Evolutionary conservation across 2,797 vertebrate genomes (phyloP).

Genomic region (Hoplostethus mediterraneus): DNA sequence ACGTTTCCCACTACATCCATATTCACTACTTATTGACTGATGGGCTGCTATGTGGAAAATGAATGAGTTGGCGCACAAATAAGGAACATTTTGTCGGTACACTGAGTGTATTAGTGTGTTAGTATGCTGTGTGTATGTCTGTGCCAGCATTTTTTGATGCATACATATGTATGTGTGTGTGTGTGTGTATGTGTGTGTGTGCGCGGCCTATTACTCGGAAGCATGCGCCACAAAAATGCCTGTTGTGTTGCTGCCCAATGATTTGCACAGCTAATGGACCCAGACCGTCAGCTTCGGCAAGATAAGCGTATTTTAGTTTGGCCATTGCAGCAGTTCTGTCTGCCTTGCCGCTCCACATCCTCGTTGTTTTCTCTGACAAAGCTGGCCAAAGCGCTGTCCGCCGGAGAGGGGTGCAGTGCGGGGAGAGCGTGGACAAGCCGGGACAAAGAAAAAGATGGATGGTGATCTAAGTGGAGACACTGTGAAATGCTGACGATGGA

Average conservation of each 20-base stretch:
- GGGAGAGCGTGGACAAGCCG: slow-evolving; percentile 8
- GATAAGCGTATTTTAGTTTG: slow-evolving; percentile 69
- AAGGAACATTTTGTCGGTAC: neutral
- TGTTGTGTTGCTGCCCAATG: slow-evolving; percentile 32
- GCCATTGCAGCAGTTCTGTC: slow-evolving; percentile 64
- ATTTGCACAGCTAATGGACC: slow-evolving; percentile 41
- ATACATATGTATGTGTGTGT: neutral
- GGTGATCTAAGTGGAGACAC: slow-evolving; percentile 56
- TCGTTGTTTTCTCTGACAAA: slow-evolving; percentile 76
- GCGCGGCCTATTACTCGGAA: slow-evolving; percentile 1
- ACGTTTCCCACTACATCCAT: slow-evolving; percentile 13
- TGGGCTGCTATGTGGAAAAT: slow-evolving; percentile 19
- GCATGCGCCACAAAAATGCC: slow-evolving; percentile 14
- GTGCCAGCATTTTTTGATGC: neutral
- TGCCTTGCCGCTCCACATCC: slow-evolving; percentile 50
- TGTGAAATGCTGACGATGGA: slow-evolving; percentile 72
- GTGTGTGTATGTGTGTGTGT: neutral
- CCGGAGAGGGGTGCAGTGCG: slow-evolving; percentile 55
- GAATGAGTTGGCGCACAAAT: neutral
- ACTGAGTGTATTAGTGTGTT: neutral
- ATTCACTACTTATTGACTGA: slow-evolving; percentile 33
- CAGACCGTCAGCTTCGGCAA: slow-evolving; percentile 39
- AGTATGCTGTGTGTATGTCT: neutral
- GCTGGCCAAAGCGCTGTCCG: slow-evolving; percentile 59
- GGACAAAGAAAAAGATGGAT: slow-evolving; percentile 46